phyloP scores from a whole-genome alignment of 1,140 invertebrate genomes.

The Nebria ingens region DNA sequence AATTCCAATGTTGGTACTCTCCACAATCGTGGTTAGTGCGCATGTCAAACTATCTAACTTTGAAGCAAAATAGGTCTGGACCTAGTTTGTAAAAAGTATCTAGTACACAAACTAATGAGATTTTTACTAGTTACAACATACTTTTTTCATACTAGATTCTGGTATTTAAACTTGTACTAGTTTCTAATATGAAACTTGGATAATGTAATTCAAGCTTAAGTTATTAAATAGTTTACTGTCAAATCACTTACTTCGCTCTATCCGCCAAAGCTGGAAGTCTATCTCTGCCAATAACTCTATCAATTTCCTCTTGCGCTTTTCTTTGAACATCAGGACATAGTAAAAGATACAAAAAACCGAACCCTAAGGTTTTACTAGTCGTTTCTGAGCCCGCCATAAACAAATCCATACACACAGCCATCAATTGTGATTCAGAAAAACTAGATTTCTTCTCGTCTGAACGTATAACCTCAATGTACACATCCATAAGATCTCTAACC shows the following conservation, averaged over 20 bases:
- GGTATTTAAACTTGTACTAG: not conserved
- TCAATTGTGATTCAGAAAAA: slow-evolving; percentile 54
- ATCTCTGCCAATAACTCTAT: slow-evolving; percentile 57
- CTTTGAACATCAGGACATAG: slow-evolving; percentile 66
- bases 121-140: no score
- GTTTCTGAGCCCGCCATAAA: slow-evolving; percentile 78
- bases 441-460: slow-evolving; percentile 39
- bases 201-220: no score
- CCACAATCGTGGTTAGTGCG: no score
- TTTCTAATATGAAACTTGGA: no score
- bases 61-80: no score
- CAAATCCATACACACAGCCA: slow-evolving; percentile 68
- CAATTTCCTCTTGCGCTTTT: slow-evolving; percentile 71
- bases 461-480: slow-evolving; percentile 59
- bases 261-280: slow-evolving; percentile 57
- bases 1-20: no score
- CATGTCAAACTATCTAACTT: no score
- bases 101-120: no score
- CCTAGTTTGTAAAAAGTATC: no score
- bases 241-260: slow-evolving; percentile 47
- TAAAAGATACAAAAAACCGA: slow-evolving; percentile 67
- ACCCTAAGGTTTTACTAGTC: slow-evolving; percentile 64
- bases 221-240: not conserved
- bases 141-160: no score
- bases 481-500: slow-evolving; percentile 75